Base-by-base conservation (phyloP, 2,888 invertebrate species). In the Exocentrus adspersus region DNA sequence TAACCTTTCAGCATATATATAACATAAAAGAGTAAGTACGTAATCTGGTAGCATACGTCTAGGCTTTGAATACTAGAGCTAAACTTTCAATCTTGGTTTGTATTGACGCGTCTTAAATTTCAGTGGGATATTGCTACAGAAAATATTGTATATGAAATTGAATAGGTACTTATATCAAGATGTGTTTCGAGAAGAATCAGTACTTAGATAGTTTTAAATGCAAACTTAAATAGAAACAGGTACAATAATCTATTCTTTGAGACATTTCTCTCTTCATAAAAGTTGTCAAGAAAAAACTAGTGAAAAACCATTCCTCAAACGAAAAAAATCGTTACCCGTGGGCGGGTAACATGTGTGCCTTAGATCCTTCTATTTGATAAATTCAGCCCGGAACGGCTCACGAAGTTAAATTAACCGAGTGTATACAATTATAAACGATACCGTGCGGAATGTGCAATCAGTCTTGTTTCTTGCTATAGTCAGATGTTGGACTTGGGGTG, bases 401-500 rank as follows among this genome's bases (percentile, higher is more conserved):
- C 57, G 30, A 57, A n/a, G 43, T 57, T 57, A 46, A 32, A 46
- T 48, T 48, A 57, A 57, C 45, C 48, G 48, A 28, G 48, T 24
- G 24, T 48, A 24, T 28, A 48, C 48, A 58, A 58, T 58, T 58
- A 58, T 50, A 48, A 58, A 58, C 50, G 58, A 58, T 48, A 58
- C 50, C 28, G 48, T 50, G 58, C 41, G 58, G 58, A 50, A 50
- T 50, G 58, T 50, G 50, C 58, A 58, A 51, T 59, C 43, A 59
- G 43, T 51, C 41, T 51, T 51, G 51, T 51, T 59, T 59, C 59
- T 51, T 59, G 50, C 42, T 51, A 24, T 52, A 59, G 51, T 51
- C 51, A 51, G 51, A 32, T 37, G 51, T 51, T 32, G 51, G 51
- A 51, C 30, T 21, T 30, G 3, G 50, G 32, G 30, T 51, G 51